Percentiles rank a stretch among this genome's conserved stretches.
phyloP scores from a whole-genome alignment of 1,140 invertebrate genomes.

The Drosophila grimshawi region DNA sequence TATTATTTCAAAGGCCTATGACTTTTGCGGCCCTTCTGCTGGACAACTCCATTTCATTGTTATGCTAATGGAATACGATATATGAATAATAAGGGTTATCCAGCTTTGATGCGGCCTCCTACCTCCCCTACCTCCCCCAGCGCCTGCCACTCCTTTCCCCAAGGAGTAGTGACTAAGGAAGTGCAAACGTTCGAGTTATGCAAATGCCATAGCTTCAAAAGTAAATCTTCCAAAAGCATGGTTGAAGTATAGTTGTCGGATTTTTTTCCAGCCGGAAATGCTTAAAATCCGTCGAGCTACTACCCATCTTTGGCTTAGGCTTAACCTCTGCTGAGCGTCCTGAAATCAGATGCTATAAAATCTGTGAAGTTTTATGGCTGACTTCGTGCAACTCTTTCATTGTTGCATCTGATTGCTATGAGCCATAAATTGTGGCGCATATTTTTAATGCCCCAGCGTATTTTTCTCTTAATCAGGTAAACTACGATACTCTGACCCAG shows the following conservation, averaged over 20 bases:
- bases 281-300: conserved; percentile 53
- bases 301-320: conserved; percentile 35
- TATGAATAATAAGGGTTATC: conserved; percentile 75
- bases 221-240: conserved; percentile 36
- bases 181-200: conserved; percentile 59
- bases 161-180: conserved; percentile 20
- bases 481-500: conserved; percentile 35
- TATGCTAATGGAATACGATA: conserved; percentile 81
- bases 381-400: conserved; percentile 40
- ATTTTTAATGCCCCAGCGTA: conserved; percentile 47
- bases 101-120: conserved; percentile 26
- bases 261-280: conserved; percentile 45
- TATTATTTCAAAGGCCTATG: conserved; percentile 53
- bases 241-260: conserved; percentile 60
- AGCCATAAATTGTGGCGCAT: conserved; percentile 48
- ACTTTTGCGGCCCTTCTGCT: conserved; percentile 54
- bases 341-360: conserved; percentile 47
- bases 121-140: too few species aligned
- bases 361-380: conserved; percentile 47
- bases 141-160: too few species aligned
- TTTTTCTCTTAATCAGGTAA: conserved; percentile 42
- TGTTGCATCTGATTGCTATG: conserved; percentile 14
- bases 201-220: conserved; percentile 51
- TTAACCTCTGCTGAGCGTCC: conserved; percentile 6
- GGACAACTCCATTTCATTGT: conserved; percentile 67